Percentiles rank a stretch among this genome's conserved stretches.
phyloP scores from a whole-genome alignment of 2,888 invertebrate genomes.

The Cylloceria caligata region DNA sequence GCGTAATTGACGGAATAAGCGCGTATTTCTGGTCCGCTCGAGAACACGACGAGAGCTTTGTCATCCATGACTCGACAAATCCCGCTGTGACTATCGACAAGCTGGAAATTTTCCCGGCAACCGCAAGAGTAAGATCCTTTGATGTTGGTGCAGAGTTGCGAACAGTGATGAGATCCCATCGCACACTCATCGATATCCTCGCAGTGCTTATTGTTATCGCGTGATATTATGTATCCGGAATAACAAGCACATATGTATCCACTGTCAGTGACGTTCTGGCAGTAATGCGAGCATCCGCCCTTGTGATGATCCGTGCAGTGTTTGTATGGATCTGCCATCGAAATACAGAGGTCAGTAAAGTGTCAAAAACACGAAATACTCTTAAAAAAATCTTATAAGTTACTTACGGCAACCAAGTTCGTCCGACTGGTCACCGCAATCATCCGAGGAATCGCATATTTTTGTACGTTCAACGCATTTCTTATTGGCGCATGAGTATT shows the following conservation, averaged over 20 bases:
- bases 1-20: conserved; percentile 89
- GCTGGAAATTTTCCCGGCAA: conserved; percentile 93
- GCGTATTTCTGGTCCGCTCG: conserved; percentile 95
- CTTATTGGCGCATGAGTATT: conserved; percentile 95
- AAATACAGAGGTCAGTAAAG: conserved; percentile 2
- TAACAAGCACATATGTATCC: conserved; percentile 97
- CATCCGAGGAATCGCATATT: conserved; percentile 95
- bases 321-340: conserved; percentile 82
- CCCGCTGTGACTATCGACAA: conserved; percentile 92
- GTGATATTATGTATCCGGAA: conserved; percentile 93
- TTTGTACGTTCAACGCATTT: conserved; percentile 92
- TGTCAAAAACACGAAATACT: background rate
- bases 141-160: conserved; percentile 96
- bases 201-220: conserved; percentile 93
- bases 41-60: conserved; percentile 89
- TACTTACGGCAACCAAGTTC: conserved; percentile 94
- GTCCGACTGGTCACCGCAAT: conserved; percentile 96
- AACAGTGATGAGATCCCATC: conserved; percentile 94
- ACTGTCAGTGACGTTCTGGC: conserved; percentile 92
- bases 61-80: conserved; percentile 91
- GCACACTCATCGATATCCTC: conserved; percentile 96
- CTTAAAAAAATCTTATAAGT: too few species aligned
- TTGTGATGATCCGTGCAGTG: conserved; percentile 84
- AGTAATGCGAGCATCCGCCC: conserved; percentile 97
- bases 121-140: conserved; percentile 96